A percentile compares a stretch with the other conserved stretches of the same genome.
Evolutionary conservation across 2,113 vertebrate species (phyloP).

Genomic region (Pituophis catenifer): DNA sequence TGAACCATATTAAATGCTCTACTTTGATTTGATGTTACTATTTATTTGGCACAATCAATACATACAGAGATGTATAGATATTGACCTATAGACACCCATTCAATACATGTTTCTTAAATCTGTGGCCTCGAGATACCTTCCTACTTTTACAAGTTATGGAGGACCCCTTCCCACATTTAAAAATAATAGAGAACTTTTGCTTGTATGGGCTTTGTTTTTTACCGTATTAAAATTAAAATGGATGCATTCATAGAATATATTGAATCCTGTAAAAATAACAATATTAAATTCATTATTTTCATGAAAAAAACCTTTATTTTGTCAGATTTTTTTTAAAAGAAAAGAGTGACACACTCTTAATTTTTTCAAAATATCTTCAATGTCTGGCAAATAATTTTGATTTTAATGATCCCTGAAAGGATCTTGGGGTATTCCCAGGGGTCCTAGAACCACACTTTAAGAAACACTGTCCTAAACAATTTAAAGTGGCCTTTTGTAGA

Average conservation of each 20-base stretch:
- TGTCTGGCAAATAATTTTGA: not conserved
- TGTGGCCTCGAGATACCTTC: not conserved
- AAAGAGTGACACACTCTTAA: not conserved
- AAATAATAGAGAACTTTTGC: not conserved
- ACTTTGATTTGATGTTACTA: not conserved
- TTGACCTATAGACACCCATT: not conserved
- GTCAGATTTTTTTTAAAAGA: not conserved
- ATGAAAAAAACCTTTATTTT: not conserved
- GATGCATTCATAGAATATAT: not conserved
- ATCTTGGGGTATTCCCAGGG: not conserved
- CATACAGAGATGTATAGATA: not conserved
- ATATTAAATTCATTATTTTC: not conserved
- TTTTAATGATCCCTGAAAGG: not conserved
- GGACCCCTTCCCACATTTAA: not conserved
- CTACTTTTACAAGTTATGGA: not conserved
- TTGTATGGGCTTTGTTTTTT: not conserved
- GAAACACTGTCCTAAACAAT: not conserved
- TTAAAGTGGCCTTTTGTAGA: not conserved
- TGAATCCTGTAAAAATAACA: not conserved
- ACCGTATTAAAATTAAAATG: not conserved
- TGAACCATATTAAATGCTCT: not conserved
- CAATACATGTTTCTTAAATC: not conserved
- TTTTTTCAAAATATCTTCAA: not conserved
- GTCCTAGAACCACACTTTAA: not conserved
- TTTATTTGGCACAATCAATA: not conserved